Conservation (phyloP, 2,888 invertebrate species). For the Parelbella ahira region DNA sequence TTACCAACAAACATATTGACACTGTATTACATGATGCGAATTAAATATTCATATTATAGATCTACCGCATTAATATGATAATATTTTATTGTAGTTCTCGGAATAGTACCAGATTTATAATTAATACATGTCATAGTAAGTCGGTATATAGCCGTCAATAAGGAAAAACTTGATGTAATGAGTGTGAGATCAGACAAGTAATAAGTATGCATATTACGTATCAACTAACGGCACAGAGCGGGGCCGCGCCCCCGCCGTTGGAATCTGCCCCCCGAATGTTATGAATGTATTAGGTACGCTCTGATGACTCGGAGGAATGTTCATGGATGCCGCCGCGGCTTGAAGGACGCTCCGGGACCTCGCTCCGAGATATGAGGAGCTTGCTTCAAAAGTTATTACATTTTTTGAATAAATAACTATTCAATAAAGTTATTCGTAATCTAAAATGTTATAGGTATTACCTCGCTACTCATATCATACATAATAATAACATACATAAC, state of each 20-base stretch:
- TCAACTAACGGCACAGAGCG: conserved; percentile 43
- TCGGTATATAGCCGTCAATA: conserved; percentile 28
- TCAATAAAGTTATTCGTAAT: no score
- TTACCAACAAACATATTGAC: no score
- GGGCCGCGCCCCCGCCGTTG: conserved; percentile 29
- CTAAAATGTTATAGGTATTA: no score
- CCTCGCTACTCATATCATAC: no score
- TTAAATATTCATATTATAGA: no score
- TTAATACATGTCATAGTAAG: not conserved
- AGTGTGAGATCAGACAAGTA: conserved; percentile 17
- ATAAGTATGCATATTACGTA: conserved; percentile 46
- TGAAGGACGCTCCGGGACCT: conserved; percentile 36
- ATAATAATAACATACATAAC: no score
- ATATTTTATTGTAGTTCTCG: no score
- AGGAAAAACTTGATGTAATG: conserved; percentile 35
- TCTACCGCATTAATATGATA: no score
- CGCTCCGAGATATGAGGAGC: no score
- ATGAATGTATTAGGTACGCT: conserved; percentile 44
- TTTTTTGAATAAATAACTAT: no score
- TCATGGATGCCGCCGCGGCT: conserved; percentile 38
- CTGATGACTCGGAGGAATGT: conserved; percentile 39
- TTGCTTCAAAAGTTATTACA: no score
- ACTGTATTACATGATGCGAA: no score
- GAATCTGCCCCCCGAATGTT: conserved; percentile 40
- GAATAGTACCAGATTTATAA: conserved; percentile 5